Conservation (phyloP, 2,888 invertebrate genomes). For the Drosophila anomelani region DNA sequence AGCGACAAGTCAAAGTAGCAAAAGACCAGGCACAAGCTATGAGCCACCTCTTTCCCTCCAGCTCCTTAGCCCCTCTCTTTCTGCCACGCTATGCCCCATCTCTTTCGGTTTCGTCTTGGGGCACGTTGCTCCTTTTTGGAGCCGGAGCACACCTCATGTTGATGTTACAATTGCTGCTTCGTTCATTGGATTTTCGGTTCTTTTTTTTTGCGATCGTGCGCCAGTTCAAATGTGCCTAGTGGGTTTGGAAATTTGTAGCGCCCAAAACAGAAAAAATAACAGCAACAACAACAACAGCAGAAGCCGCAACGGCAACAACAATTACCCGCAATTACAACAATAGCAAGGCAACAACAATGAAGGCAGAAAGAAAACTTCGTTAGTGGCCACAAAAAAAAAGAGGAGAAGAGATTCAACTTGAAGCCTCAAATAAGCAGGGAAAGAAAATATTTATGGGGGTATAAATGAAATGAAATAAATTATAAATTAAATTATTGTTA, state of each 20-base stretch:
- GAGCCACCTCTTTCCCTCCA: slow-evolving; percentile 20
- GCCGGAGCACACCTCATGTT: slow-evolving; percentile 74
- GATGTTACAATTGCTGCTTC: slow-evolving; percentile 77
- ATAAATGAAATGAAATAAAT: no score
- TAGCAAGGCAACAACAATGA: slow-evolving; percentile 60
- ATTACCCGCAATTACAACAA: slow-evolving; percentile 78
- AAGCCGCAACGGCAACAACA: slow-evolving; percentile 63
- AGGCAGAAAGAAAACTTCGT: slow-evolving; percentile 59
- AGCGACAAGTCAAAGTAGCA: slow-evolving; percentile 77
- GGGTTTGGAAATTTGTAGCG: slow-evolving; percentile 80
- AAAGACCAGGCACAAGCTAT: slow-evolving; percentile 55
- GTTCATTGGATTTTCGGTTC: slow-evolving; percentile 45
- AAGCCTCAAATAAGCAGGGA: slow-evolving; percentile 16
- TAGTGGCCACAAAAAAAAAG: slow-evolving; percentile 36
- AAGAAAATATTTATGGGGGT: neutral
- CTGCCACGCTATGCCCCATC: neutral
- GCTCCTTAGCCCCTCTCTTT: slow-evolving; percentile 7
- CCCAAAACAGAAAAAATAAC: slow-evolving; percentile 54
- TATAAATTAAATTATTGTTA: neutral
- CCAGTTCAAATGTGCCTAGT: slow-evolving; percentile 71
- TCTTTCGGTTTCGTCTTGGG: slow-evolving; percentile 14
- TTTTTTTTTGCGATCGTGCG: slow-evolving; percentile 67
- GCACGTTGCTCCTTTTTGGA: slow-evolving; percentile 52
- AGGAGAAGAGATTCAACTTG: slow-evolving; percentile 13
- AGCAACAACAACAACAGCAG: slow-evolving; percentile 36